Conservation (phyloP, 2,888 invertebrate species). For the Hyposoter didymator region DNA sequence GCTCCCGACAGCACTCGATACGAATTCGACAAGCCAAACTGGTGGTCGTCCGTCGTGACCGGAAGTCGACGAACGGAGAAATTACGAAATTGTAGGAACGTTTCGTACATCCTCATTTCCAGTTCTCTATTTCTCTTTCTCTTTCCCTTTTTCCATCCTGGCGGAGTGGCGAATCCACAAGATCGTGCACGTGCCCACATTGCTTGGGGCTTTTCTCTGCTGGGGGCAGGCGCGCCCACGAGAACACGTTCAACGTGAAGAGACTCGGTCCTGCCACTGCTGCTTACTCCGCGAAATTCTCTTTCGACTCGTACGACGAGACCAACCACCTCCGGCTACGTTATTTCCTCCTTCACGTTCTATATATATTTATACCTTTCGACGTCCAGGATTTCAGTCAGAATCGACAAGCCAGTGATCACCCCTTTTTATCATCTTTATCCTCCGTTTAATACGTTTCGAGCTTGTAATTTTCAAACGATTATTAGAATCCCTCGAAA, state of each 20-base stretch:
- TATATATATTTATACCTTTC: constrained; percentile 2
- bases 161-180: constrained; percentile 41
- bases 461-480: background rate
- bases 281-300: constrained; percentile 65
- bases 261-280: constrained; percentile 48
- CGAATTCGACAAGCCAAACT: constrained; percentile 42
- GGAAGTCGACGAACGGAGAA: constrained; percentile 62
- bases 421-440: background rate
- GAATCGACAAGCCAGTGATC: constrained; percentile 12
- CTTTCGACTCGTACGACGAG: constrained; percentile 32
- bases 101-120: constrained; percentile 13
- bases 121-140: background rate
- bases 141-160: constrained; percentile 14
- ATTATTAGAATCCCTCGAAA: background rate
- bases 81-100: constrained; percentile 63
- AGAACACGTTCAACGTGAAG: constrained; percentile 52
- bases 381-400: background rate
- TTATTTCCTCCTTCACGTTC: constrained; percentile 7
- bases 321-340: constrained; percentile 42
- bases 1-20: constrained; percentile 14
- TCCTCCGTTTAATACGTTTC: background rate
- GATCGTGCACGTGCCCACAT: constrained; percentile 65
- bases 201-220: constrained; percentile 56
- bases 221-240: constrained; percentile 28
- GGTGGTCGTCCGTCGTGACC: constrained; percentile 48